Evolutionary conservation across 2,888 invertebrate genomes (phyloP).

Genomic region (Aromia moschata): DNA sequence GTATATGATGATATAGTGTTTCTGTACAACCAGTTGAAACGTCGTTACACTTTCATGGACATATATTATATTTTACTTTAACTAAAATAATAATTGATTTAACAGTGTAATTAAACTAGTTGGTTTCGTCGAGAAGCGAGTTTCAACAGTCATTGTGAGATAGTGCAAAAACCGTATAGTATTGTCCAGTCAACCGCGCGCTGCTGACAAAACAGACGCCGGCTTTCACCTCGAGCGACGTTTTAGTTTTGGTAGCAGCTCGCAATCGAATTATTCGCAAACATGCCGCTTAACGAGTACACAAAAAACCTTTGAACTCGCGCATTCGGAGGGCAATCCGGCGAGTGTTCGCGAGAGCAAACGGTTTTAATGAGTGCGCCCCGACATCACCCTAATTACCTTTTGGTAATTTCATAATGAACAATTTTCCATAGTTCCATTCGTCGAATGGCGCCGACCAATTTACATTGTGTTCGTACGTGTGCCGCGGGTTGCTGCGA

Average conservation of each 20-base stretch:
- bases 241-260: background rate
- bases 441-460: background rate
- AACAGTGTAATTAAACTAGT: no score
- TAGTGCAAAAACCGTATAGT: no score
- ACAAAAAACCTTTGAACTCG: conserved; percentile 28
- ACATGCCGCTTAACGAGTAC: conserved; percentile 3
- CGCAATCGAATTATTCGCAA: conserved; percentile 8
- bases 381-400: conserved; percentile 28
- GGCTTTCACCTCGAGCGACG: no score
- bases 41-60: no score
- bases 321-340: conserved; percentile 27
- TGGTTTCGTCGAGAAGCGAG: no score
- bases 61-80: no score
- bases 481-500: background rate
- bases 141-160: no score
- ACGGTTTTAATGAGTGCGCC: conserved; percentile 34
- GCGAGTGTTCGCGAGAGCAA: conserved; percentile 31
- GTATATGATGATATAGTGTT: no score
- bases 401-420: conserved; percentile 33
- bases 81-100: no score
- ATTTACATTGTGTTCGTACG: background rate
- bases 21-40: no score
- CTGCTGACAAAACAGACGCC: no score
- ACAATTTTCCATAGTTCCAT: conserved; percentile 33
- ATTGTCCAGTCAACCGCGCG: no score